Evolutionary conservation across 2,797 vertebrate species (phyloP), one percentile per base, ranked within the genome.

Genomic region (Leucoraja ocellata): DNA sequence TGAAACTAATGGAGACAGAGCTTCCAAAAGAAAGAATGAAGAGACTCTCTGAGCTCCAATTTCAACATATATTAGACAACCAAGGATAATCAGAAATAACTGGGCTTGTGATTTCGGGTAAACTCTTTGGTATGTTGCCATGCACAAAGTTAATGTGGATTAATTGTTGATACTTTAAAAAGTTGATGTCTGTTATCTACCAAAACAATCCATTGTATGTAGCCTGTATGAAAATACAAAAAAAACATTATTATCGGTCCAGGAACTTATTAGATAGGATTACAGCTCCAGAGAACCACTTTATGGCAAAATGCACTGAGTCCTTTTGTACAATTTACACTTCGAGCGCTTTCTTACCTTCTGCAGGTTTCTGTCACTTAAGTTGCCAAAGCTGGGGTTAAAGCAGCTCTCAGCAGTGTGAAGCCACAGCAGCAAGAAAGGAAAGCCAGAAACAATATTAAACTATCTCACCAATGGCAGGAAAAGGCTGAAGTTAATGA

Each of bases 351-450:
- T 91, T 23, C 90, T 92, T 92, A 92, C 90, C 71, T 92, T 92
- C 23, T 76, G 4, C 73, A n/a, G 36, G 36, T 21, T 23, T 10
- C 88, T 91, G 88, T 28, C 4, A 9, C 73, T 91, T 39, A 46
- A 25, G 46, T 92, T 92, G 73, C 76, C 71, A 92, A 58, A 54
- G 61, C 18, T 32, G 39, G 39, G 71, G 46, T 92, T 92, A 92
- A 92, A 92, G 23, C 23, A 74, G 23, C 10, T 76, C 90, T 28
- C 90, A 92, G 90, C 90, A 92, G 68, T 28, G 14, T 68, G 18
- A 46, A 91, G 65, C 71, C 90, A 91, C 9, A 46, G 39, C 71
- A 91, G 25, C 39, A 74, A 92, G 90, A 71, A 92, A n/a, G 90
- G 71, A 92, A 92, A 76, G 71, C 71, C 90, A 92, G 46, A 74